These are phyloP conservation scores for Brachyistius frenatus DNA, from an alignment of 2,113 vertebrate species.

Conservation along the genomic window DNA sequence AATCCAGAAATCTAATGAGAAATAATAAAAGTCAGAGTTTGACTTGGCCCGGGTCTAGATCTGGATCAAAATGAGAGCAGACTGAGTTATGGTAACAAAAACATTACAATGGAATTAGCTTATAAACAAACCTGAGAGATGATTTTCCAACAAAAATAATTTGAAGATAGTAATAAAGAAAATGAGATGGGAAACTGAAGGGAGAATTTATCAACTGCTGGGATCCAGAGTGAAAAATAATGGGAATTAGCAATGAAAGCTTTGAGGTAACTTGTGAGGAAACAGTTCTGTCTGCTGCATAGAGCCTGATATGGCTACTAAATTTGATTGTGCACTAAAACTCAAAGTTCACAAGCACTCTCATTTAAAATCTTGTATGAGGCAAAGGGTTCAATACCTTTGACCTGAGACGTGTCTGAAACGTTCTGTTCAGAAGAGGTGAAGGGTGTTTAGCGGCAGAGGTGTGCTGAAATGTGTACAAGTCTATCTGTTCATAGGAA, in stretches of 20 bases:
- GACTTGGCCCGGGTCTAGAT: fast-evolving
- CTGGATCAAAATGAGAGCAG: not conserved
- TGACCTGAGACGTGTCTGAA: slow-evolving; percentile 2
- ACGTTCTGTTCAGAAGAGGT: not conserved
- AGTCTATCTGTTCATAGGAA: slow-evolving; percentile 6
- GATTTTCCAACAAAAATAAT: not conserved
- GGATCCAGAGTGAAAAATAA: not conserved
- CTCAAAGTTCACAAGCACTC: not conserved
- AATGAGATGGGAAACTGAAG: not conserved
- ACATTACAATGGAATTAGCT: slow-evolving; percentile 1
- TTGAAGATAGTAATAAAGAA: slow-evolving; percentile 2
- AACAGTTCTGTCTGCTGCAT: not conserved
- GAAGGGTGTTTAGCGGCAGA: not conserved
- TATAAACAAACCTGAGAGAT: not conserved
- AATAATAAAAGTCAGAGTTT: not conserved
- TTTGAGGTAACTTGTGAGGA: not conserved
- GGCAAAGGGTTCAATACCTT: not conserved
- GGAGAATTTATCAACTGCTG: not conserved
- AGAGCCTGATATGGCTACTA: not conserved
- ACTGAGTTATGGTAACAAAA: not conserved
- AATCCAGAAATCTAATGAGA: not conserved
- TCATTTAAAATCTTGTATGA: not conserved
- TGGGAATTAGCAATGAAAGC: not conserved
- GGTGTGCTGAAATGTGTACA: slow-evolving; percentile 22
- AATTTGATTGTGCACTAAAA: not conserved